phyloP scores from a whole-genome alignment of 2,797 vertebrate genomes.

The Rhynchotus rufescens region DNA sequence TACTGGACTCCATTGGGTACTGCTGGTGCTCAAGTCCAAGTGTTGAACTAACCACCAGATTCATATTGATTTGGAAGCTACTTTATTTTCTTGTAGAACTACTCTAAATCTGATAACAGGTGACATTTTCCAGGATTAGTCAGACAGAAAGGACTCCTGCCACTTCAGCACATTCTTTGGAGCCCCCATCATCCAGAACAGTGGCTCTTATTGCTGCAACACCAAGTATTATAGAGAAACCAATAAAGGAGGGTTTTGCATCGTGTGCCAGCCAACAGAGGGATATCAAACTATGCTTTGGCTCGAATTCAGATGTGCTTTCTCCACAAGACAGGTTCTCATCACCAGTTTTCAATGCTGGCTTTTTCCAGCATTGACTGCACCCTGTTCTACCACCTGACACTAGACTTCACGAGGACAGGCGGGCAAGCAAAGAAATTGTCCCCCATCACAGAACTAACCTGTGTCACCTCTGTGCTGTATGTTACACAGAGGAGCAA shows the following conservation, averaged over 20 bases:
- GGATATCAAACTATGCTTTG: not conserved
- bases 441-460: not conserved
- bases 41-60: not conserved
- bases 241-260: not conserved
- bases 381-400: not conserved
- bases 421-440: not conserved
- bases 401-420: not conserved
- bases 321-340: not conserved
- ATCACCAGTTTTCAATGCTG: not conserved
- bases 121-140: not conserved
- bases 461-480: not conserved
- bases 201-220: not conserved
- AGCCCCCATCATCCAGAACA: not conserved
- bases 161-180: not conserved
- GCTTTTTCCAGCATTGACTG: not conserved
- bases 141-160: not conserved
- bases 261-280: not conserved
- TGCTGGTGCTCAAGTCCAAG: not conserved
- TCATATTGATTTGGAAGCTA: not conserved
- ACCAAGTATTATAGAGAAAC: not conserved
- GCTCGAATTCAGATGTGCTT: not conserved
- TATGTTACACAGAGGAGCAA: not conserved
- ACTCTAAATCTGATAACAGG: not conserved
- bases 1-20: not conserved
- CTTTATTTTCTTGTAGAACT: not conserved